Conservation (phyloP, 30 jellyfish, hydroid and myxozoan genomes). For the Hydractinia echinata region DNA sequence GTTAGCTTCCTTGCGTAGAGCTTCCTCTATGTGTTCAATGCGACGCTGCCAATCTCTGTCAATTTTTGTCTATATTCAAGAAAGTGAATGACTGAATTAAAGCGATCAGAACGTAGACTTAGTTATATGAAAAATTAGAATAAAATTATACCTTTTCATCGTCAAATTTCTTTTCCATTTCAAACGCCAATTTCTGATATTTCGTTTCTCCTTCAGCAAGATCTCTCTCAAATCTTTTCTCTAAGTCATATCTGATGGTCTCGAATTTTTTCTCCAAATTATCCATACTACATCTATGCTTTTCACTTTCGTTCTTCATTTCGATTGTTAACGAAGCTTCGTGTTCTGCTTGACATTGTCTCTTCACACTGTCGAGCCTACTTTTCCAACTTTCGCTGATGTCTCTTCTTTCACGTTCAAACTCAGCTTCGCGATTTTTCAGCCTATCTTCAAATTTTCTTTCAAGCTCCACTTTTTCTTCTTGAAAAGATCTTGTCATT, state of each 20-base stretch:
- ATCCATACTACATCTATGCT: conserved; percentile 37
- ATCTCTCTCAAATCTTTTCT: conserved; percentile 43
- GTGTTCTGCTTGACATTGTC: conserved; percentile 24
- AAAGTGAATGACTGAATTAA: background rate
- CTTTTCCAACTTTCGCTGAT: conserved; percentile 19
- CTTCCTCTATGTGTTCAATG: conserved; percentile 58
- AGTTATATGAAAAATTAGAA: background rate
- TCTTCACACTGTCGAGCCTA: conserved; percentile 30
- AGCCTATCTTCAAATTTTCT: conserved; percentile 27
- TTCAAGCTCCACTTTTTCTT: conserved; percentile 60
- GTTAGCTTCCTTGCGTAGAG: conserved; percentile 38
- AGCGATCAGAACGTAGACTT: background rate
- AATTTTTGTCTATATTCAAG: conserved; percentile 7
- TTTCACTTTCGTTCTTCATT: conserved; percentile 32
- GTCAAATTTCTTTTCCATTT: conserved; percentile 61
- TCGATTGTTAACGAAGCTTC: conserved; percentile 32
- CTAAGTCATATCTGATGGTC: conserved; percentile 39
- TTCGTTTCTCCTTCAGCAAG: conserved; percentile 49
- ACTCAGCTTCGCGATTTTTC: conserved; percentile 27
- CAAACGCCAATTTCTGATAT: conserved; percentile 47
- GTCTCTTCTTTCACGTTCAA: conserved; percentile 27
- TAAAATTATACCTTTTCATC: conserved; percentile 58
- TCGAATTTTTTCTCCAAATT: conserved; percentile 31
- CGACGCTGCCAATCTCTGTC: conserved; percentile 48
- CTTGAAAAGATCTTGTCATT: conserved; percentile 53